Conservation (phyloP, 2,888 invertebrate genomes). For the Colostygia pectinataria region DNA sequence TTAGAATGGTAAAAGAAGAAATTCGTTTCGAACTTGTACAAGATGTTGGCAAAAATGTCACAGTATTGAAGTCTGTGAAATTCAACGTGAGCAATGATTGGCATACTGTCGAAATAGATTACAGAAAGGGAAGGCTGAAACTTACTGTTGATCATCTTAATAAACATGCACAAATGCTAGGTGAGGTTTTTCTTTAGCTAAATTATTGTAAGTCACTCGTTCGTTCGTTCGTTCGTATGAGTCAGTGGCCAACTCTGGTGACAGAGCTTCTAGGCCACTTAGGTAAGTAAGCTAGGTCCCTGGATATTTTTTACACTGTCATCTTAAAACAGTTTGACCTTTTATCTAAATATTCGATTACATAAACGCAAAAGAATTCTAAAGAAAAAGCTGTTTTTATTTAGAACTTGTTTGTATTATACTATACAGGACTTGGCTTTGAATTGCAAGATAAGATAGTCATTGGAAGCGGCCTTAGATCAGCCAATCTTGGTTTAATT, state of each 20-base stretch:
- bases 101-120: slow-evolving; percentile 92
- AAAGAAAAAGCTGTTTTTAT: slow-evolving; percentile 6
- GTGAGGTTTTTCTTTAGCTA: too few relatives aligned
- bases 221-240: too few relatives aligned
- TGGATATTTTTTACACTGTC: background rate
- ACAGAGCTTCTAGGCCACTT: too few relatives aligned
- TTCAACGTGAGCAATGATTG: slow-evolving; percentile 91
- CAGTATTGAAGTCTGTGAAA: slow-evolving; percentile 90
- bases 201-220: too few relatives aligned
- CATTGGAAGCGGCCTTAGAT: slow-evolving; percentile 91
- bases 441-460: slow-evolving; percentile 87
- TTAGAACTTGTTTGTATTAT: slow-evolving; percentile 5
- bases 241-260: too few relatives aligned
- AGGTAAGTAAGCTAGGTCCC: too few relatives aligned
- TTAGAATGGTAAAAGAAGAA: slow-evolving; percentile 92
- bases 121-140: slow-evolving; percentile 88
- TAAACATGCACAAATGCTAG: slow-evolving; percentile 86
- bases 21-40: slow-evolving; percentile 92
- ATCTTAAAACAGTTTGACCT: slow-evolving; percentile 1
- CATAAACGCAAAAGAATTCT: slow-evolving; percentile 1
- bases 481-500: slow-evolving; percentile 89
- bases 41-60: slow-evolving; percentile 89
- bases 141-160: slow-evolving; percentile 90
- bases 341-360: slow-evolving; percentile 3
- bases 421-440: slow-evolving; percentile 82